These are phyloP conservation scores for Clarias batrachus DNA, from an alignment of 2,113 vertebrate species.

Conservation along the genomic window DNA sequence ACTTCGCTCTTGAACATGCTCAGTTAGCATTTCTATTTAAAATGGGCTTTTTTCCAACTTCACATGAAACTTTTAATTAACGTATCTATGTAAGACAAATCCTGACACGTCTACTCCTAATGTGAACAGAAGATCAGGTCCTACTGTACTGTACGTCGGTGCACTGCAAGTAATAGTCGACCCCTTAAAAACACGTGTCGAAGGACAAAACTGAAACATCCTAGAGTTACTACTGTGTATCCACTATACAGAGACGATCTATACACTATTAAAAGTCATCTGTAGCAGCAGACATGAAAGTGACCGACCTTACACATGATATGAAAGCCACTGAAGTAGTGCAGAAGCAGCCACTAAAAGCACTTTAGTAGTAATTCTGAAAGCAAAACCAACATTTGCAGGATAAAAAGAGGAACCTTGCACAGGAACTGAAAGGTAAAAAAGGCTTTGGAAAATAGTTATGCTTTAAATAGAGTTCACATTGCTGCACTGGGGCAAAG, in stretches of 20 bases:
- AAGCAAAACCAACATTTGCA: neutral
- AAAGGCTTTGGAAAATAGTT: neutral
- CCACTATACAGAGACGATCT: neutral
- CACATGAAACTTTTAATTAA: neutral
- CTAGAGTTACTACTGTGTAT: neutral
- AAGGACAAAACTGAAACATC: neutral
- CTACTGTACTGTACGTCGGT: neutral
- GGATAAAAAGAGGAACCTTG: conserved; percentile 21
- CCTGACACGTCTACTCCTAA: neutral
- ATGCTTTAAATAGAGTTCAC: neutral
- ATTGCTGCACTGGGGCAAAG: neutral
- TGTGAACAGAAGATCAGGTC: neutral
- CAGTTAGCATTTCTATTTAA: neutral
- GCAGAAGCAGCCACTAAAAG: neutral
- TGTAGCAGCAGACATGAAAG: neutral
- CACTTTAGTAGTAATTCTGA: neutral
- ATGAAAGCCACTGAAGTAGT: neutral
- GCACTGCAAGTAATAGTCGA: neutral
- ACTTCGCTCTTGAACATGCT: neutral
- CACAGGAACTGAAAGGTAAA: neutral
- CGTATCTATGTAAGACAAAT: neutral
- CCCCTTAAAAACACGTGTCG: neutral
- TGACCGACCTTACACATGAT: neutral
- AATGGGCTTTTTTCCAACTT: neutral
- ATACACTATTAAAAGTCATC: neutral